These are phyloP conservation scores for Hippopotamyrus pictus DNA, from an alignment of 2,797 vertebrate species.

Conservation along the genomic window DNA sequence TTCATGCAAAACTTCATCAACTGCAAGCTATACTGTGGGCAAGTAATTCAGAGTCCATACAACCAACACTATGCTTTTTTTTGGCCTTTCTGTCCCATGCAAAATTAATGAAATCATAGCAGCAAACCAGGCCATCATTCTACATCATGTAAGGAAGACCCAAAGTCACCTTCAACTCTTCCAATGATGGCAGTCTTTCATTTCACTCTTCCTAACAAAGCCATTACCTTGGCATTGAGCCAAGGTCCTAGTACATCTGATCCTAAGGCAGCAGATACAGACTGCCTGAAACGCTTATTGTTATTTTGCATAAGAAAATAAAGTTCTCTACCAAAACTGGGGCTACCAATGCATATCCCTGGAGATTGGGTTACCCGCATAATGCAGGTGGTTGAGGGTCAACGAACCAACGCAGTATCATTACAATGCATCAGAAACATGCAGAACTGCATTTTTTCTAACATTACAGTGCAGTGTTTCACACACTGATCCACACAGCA, in stretches of 20 bases:
- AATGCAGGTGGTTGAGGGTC: background rate
- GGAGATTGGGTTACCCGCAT: background rate
- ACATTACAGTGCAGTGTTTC: background rate
- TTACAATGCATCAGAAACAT: background rate
- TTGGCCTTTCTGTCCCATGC: background rate
- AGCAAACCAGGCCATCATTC: background rate
- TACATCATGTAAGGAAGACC: background rate
- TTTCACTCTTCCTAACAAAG: background rate
- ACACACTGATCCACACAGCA: background rate
- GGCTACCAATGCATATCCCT: background rate
- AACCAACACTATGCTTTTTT: background rate
- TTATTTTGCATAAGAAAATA: background rate
- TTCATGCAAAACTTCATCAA: background rate
- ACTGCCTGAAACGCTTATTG: background rate
- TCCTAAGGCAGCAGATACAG: background rate
- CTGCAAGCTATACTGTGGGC: background rate
- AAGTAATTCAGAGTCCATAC: background rate
- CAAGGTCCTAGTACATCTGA: background rate
- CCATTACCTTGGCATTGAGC: background rate
- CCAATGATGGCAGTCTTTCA: background rate
- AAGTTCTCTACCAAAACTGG: background rate
- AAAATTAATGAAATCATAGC: conserved; percentile 4
- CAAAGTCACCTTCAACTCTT: conserved; percentile 1
- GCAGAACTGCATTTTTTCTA: background rate
- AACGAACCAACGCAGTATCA: background rate